phyloP scores from a whole-genome alignment of 2,113 vertebrate species.

The Notarius lentiginosus region DNA sequence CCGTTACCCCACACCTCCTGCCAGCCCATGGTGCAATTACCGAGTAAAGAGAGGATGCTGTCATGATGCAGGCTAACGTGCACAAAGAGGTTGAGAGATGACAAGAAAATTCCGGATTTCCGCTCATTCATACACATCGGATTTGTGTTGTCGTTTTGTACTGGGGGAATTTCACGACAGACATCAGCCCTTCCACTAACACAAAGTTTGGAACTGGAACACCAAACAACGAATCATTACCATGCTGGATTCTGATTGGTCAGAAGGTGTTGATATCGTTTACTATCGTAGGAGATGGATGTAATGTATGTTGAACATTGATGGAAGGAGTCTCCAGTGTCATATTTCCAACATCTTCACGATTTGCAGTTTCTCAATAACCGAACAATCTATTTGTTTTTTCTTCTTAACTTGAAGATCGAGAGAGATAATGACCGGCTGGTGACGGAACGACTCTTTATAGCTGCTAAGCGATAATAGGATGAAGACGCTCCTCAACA shows the following conservation, averaged over 20 bases:
- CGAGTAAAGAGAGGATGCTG: slow-evolving; percentile 58
- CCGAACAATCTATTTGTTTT: neutral
- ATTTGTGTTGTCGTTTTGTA: neutral
- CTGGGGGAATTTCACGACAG: neutral
- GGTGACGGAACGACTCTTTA: no score
- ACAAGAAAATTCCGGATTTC: slow-evolving; percentile 32
- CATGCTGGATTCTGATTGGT: neutral
- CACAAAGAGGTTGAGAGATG: slow-evolving; percentile 28
- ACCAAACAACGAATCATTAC: neutral
- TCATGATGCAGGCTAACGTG: slow-evolving; percentile 54
- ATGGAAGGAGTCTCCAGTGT: no score
- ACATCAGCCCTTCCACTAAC: neutral
- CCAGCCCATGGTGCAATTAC: slow-evolving; percentile 73
- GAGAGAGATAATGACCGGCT: no score
- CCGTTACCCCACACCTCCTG: slow-evolving; percentile 70
- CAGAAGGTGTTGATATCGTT: neutral
- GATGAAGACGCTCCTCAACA: no score
- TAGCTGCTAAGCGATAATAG: no score
- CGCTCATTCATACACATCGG: slow-evolving; percentile 12
- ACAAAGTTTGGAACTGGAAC: no score
- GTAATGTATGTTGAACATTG: no score
- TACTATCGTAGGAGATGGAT: no score
- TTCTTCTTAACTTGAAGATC: neutral
- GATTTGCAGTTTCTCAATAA: neutral
- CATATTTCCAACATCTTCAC: neutral